Conservation (phyloP, 2,888 invertebrate genomes). For the Strigamia crassipes region DNA sequence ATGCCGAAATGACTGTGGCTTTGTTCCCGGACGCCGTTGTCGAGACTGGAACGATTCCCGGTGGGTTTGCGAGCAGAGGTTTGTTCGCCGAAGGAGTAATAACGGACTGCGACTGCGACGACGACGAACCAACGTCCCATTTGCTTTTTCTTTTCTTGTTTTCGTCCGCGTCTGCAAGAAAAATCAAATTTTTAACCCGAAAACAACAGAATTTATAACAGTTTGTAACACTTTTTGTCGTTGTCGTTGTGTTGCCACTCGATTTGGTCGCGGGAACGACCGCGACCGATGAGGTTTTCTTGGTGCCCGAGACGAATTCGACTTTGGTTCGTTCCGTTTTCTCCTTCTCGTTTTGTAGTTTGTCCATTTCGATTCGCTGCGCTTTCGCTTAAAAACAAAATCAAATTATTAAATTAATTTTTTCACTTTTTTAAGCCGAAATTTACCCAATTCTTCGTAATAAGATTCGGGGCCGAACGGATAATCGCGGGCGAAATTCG, state of each 20-base stretch:
- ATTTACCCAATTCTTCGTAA: slow-evolving; percentile 77
- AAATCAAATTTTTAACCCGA: background rate
- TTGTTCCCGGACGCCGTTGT: slow-evolving; percentile 80
- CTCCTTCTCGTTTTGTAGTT: slow-evolving; percentile 89
- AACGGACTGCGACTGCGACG: slow-evolving; percentile 44
- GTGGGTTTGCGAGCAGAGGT: slow-evolving; percentile 54
- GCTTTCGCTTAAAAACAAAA: slow-evolving; percentile 67
- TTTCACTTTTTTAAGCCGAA: background rate
- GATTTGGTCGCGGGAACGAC: slow-evolving; percentile 57
- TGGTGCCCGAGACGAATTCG: slow-evolving; percentile 76
- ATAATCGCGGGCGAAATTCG: slow-evolving; percentile 95
- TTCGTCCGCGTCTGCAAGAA: slow-evolving; percentile 49
- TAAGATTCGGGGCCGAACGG: slow-evolving; percentile 91
- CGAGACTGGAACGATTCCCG: slow-evolving; percentile 70
- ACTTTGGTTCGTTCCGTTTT: slow-evolving; percentile 79
- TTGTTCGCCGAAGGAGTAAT: slow-evolving; percentile 51
- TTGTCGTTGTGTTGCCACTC: background rate
- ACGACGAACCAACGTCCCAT: slow-evolving; percentile 73
- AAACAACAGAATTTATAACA: background rate
- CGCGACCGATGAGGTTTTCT: slow-evolving; percentile 65
- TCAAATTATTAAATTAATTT: background rate
- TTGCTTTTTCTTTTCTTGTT: slow-evolving; percentile 73
- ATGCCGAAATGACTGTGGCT: slow-evolving; percentile 89
- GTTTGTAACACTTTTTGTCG: background rate
- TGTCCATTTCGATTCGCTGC: slow-evolving; percentile 90